Evolutionary conservation across 2,113 vertebrate genomes (phyloP).

Genomic region (Poeciliopsis prolifica): DNA sequence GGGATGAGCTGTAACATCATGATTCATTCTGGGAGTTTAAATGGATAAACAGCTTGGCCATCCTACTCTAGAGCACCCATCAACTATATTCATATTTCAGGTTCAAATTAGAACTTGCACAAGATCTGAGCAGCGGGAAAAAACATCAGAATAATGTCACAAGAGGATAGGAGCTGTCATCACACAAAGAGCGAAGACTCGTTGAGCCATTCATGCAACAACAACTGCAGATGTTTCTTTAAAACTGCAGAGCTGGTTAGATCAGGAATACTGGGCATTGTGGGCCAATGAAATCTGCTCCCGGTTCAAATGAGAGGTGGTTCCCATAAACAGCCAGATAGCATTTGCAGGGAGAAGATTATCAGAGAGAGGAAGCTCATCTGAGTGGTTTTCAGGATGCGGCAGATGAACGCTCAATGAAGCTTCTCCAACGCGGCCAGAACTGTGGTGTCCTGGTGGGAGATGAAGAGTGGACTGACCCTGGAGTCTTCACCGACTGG

Average conservation of each 20-base stretch:
- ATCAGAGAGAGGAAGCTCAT: slow-evolving; percentile 42
- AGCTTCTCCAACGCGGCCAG: slow-evolving; percentile 30
- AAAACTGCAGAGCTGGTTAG: slow-evolving; percentile 58
- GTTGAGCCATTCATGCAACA: slow-evolving; percentile 54
- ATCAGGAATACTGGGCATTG: slow-evolving; percentile 61
- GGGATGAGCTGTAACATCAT: slow-evolving; percentile 26
- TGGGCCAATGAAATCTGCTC: slow-evolving; percentile 75
- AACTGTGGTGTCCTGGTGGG: slow-evolving; percentile 14
- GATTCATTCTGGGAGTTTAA: slow-evolving; percentile 40
- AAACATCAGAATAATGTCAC: slow-evolving; percentile 45
- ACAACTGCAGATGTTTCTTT: slow-evolving; percentile 76
- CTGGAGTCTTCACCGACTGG: slow-evolving; percentile 7
- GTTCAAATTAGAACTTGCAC: slow-evolving; percentile 59
- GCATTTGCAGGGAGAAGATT: slow-evolving; percentile 72
- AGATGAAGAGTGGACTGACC: slow-evolving; percentile 13
- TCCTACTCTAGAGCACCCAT: slow-evolving; percentile 60
- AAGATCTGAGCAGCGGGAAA: slow-evolving; percentile 55
- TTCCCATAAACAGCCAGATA: slow-evolving; percentile 61
- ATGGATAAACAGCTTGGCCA: slow-evolving; percentile 44
- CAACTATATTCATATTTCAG: slow-evolving; percentile 49
- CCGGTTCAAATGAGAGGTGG: slow-evolving; percentile 51
- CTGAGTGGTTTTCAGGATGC: slow-evolving; percentile 42
- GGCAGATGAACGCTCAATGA: slow-evolving; percentile 42
- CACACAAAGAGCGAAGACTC: slow-evolving; percentile 44
- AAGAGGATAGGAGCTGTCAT: slow-evolving; percentile 65